Base-by-base conservation (phyloP, 2,113 vertebrate genomes). In the Hydrochoerus hydrochaeris region DNA sequence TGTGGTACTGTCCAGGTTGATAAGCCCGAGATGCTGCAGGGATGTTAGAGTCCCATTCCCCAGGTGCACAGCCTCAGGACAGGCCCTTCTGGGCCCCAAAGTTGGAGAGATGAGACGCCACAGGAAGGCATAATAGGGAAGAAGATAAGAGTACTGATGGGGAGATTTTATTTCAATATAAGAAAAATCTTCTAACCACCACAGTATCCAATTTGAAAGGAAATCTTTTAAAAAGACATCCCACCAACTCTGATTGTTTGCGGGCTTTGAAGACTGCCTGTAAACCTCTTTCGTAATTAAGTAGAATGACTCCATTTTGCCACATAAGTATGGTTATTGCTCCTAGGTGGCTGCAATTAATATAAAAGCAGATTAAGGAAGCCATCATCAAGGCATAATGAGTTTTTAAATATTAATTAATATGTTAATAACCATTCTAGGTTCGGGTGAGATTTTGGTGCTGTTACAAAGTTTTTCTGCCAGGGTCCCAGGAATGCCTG, bases 381-480 rank as follows among this genome's bases (percentile, higher is more conserved):
- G 96, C 78, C 82, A 98, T 96, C 97, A 65, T 97, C 97, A 98
- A 97, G 93, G 96, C 97, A 89, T 97, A 95, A 94, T 97, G 93
- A 97, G 97, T 94, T 98, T 98, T 98, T 85, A 98, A 98, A 97
- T 88, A 97, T 98, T 97, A 98, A 98, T 97, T 98, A 98, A 96
- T 95, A 94, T 78, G 97, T 97, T 98, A 98, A 98, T 97, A 98
- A 98, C 97, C 46, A 95, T 81, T 92, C 95, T 96, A 92, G 94
- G 96, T 85, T 75, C 71, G 94, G 85, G 88, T 85, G 90, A 92
- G 88, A 78, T 62, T 95, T 85, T 60, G 28, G 91, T 49, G n/a
- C 94, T 83, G 32, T 63, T 49, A 44, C 81, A 80, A 84, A 82
- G 3, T 67, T 65, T 95, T 88, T 84, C 94, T 95, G 46, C 88